phyloP scores from a whole-genome alignment of 2,888 invertebrate genomes.

The Barypeithes pellucidus region DNA sequence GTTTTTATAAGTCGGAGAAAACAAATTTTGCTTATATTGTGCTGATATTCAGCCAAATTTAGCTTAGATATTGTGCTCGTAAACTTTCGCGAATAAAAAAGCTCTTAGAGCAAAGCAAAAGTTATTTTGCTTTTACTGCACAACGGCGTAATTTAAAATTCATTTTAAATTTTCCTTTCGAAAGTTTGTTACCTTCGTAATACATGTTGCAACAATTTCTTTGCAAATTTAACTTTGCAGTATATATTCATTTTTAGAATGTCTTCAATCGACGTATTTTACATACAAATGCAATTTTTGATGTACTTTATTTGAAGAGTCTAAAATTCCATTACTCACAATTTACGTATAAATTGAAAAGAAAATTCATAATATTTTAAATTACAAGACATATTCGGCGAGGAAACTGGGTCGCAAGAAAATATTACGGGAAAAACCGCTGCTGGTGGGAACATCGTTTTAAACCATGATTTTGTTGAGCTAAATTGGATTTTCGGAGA shows the following conservation, averaged over 20 bases:
- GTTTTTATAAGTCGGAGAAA: slow-evolving; percentile 41
- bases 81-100: slow-evolving; percentile 54
- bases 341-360: slow-evolving; percentile 62
- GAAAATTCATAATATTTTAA: slow-evolving; percentile 60
- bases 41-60: slow-evolving; percentile 51
- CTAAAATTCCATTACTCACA: slow-evolving; percentile 59
- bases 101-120: slow-evolving; percentile 55
- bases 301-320: slow-evolving; percentile 57
- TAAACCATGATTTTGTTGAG: slow-evolving; percentile 48
- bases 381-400: slow-evolving; percentile 57
- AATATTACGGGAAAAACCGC: slow-evolving; percentile 40
- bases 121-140: slow-evolving; percentile 55
- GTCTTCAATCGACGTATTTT: slow-evolving; percentile 58
- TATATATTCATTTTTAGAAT: slow-evolving; percentile 57
- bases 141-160: slow-evolving; percentile 54
- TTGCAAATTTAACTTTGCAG: slow-evolving; percentile 55
- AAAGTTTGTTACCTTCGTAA: slow-evolving; percentile 52
- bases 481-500: slow-evolving; percentile 48
- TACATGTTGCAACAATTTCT: slow-evolving; percentile 55
- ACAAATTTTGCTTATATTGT: slow-evolving; percentile 53
- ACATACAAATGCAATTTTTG: slow-evolving; percentile 61
- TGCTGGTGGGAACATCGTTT: slow-evolving; percentile 42
- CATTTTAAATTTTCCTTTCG: slow-evolving; percentile 54
- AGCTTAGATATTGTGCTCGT: slow-evolving; percentile 53
- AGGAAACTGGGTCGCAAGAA: slow-evolving; percentile 47